phyloP scores from a whole-genome alignment of 2,888 invertebrate species.

The Meiosimyza decipiens region DNA sequence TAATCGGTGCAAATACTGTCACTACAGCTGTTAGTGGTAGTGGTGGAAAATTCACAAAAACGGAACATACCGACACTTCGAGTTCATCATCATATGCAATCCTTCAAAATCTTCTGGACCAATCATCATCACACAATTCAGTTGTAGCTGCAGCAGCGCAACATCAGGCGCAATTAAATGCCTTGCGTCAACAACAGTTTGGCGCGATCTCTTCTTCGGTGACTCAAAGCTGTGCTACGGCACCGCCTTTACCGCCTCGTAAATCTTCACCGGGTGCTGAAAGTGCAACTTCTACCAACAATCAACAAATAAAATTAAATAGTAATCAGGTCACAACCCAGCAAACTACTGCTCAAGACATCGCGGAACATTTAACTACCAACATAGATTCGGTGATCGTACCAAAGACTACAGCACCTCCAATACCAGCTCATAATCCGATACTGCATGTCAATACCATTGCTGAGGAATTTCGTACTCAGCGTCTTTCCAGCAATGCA shows the following conservation, averaged over 20 bases:
- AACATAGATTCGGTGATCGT: conserved; percentile 47
- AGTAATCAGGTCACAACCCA: conserved; percentile 2
- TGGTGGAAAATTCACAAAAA: conserved; percentile 52
- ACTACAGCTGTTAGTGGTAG: conserved; percentile 47
- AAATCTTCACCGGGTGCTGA: conserved; percentile 69
- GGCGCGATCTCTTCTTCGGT: neutral
- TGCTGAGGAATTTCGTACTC: conserved; percentile 61
- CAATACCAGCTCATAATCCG: conserved; percentile 63
- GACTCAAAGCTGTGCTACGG: conserved; percentile 52
- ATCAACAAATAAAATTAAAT: neutral
- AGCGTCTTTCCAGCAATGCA: conserved; percentile 51
- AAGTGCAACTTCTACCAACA: neutral
- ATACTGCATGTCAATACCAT: conserved; percentile 56
- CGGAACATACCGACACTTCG: conserved; percentile 57
- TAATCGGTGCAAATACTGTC: conserved; percentile 55
- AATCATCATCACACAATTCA: conserved; percentile 33
- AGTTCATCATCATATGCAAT: conserved; percentile 58
- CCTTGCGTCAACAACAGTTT: conserved; percentile 33
- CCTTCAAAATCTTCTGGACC: conserved; percentile 60
- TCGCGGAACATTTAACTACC: conserved; percentile 38
- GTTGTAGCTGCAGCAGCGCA: conserved; percentile 37
- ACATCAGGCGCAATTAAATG: conserved; percentile 42
- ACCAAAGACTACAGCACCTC: conserved; percentile 65
- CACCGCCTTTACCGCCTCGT: conserved; percentile 71
- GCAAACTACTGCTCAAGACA: neutral